Evolutionary conservation across 2,888 invertebrate species (phyloP).

Genomic region (Leuctra nigra): DNA sequence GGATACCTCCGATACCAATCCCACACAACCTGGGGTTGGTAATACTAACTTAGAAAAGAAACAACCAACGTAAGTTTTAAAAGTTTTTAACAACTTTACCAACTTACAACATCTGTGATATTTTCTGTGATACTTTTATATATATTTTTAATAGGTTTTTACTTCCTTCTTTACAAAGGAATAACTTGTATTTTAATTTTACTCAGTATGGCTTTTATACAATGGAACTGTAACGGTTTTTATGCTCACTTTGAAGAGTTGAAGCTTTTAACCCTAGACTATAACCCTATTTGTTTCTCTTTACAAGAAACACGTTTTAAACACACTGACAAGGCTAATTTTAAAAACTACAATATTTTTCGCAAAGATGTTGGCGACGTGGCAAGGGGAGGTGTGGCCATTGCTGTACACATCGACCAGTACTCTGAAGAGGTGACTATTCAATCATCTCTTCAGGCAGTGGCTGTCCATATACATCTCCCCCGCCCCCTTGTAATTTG

Average conservation of each 20-base stretch:
- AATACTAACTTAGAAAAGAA: too few relatives aligned
- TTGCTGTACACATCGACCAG: neutral
- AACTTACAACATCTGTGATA: too few relatives aligned
- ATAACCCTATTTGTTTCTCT: neutral
- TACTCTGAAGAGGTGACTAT: neutral
- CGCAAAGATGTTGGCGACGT: neutral
- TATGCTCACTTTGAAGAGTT: neutral
- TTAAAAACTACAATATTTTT: neutral
- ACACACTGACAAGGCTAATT: neutral
- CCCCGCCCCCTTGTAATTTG: neutral
- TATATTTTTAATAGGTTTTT: neutral
- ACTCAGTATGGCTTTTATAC: neutral
- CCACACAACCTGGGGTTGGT: too few relatives aligned
- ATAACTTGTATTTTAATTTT: neutral
- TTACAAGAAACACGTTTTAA: constrained; percentile 2
- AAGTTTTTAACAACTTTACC: too few relatives aligned
- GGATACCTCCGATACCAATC: too few relatives aligned
- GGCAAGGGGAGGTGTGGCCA: neutral
- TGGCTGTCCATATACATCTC: neutral
- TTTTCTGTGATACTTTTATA: too few relatives aligned
- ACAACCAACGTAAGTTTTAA: neutral
- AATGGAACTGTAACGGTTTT: neutral
- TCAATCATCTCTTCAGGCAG: constrained; percentile 7
- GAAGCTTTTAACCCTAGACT: neutral
- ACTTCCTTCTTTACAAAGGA: neutral